Percentiles rank a stretch among this genome's conserved stretches.
These are phyloP conservation scores for Lycocorax pyrrhopterus DNA, from an alignment of 2,113 vertebrate species.

Conservation along the genomic window DNA sequence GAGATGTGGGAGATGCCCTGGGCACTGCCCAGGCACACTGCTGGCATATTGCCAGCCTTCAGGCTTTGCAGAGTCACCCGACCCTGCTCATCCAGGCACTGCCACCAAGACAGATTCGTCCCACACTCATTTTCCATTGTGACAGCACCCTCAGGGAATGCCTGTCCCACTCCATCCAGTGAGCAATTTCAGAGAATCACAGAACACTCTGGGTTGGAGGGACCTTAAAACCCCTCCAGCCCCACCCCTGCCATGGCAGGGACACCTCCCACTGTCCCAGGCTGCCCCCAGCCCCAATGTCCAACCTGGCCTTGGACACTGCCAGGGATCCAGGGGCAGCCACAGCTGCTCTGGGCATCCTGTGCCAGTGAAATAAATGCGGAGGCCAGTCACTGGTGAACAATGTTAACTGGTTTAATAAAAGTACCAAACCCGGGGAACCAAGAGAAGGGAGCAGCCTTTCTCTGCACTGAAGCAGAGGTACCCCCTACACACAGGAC, in stretches of 20 bases:
- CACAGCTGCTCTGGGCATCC: not conserved
- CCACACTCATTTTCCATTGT: not conserved
- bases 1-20: fast-evolving
- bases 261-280: not conserved
- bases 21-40: not conserved
- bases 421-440: too few relatives aligned
- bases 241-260: not conserved
- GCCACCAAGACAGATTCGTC: not conserved
- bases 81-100: not conserved
- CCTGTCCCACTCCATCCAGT: fast-evolving
- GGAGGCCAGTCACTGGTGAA: too few relatives aligned
- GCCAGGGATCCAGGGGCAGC: not conserved
- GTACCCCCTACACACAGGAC: too few relatives aligned
- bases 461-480: too few relatives aligned
- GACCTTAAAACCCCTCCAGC: fast-evolving
- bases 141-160: not conserved
- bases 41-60: fast-evolving
- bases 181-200: not conserved
- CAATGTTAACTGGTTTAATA: too few relatives aligned
- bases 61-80: fast-evolving
- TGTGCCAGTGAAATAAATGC: too few relatives aligned
- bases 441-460: too few relatives aligned
- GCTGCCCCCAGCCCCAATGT: not conserved
- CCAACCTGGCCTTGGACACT: not conserved
- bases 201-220: fast-evolving